Conservation (phyloP, 2,113 vertebrate genomes). For the Seriola rivoliana region DNA sequence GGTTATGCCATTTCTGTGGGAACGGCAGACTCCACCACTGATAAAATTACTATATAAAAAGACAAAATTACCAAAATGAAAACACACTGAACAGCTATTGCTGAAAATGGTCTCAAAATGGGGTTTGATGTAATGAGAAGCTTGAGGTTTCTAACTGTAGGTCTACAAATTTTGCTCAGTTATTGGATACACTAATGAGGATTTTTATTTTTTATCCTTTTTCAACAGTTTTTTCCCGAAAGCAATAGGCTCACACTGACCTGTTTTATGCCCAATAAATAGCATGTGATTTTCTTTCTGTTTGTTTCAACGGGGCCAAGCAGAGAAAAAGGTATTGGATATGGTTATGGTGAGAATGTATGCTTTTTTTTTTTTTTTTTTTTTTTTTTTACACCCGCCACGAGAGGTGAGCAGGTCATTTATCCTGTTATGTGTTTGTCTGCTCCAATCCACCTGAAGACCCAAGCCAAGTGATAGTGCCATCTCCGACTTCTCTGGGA, state of each 20-base stretch:
- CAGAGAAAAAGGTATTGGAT: neutral
- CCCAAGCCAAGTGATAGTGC: conserved; percentile 31
- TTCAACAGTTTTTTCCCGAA: neutral
- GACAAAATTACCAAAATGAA: neutral
- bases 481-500: conserved; percentile 26
- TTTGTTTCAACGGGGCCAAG: neutral
- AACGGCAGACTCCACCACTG: neutral
- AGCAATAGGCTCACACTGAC: neutral
- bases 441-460: conserved; percentile 34
- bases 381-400: conserved; percentile 2
- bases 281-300: neutral
- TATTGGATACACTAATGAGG: neutral
- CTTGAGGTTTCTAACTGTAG: neutral
- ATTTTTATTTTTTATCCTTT: neutral
- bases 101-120: neutral
- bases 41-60: neutral
- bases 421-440: conserved; percentile 61
- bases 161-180: neutral
- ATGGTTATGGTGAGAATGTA: neutral
- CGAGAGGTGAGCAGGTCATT: conserved; percentile 36
- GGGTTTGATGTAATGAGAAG: neutral
- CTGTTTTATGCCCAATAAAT: no score
- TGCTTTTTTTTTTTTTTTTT: neutral
- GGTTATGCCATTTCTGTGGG: neutral
- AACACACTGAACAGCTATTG: neutral